phyloP scores from a whole-genome alignment of 1,140 invertebrate species.

The Trissolcus basalis region DNA sequence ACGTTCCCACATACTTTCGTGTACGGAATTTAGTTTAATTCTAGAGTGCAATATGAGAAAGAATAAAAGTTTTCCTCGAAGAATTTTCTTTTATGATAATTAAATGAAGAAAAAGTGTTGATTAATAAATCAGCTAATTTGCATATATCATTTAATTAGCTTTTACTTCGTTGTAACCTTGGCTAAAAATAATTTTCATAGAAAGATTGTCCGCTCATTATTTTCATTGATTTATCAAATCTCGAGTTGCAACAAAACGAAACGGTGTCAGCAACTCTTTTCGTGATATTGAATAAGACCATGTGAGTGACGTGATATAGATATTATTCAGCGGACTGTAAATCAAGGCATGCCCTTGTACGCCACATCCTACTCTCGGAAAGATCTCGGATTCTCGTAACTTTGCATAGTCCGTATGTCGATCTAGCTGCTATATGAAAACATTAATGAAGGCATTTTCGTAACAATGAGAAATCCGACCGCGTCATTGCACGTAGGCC shows the following conservation, averaged over 20 bases:
- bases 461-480: slow-evolving; percentile 54
- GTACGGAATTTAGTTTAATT: slow-evolving; percentile 36
- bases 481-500: slow-evolving; percentile 53
- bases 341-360: slow-evolving; percentile 53
- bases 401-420: slow-evolving; percentile 54
- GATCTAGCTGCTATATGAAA: slow-evolving; percentile 37
- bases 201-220: too few relatives aligned
- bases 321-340: slow-evolving; percentile 49
- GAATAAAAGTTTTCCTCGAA: slow-evolving; percentile 10
- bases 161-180: too few relatives aligned
- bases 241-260: background rate
- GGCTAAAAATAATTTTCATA: too few relatives aligned
- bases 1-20: slow-evolving; percentile 40
- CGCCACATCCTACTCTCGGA: slow-evolving; percentile 46
- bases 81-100: slow-evolving; percentile 18
- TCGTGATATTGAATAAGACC: slow-evolving; percentile 15
- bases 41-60: slow-evolving; percentile 13
- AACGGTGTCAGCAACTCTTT: slow-evolving; percentile 22
- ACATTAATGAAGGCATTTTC: slow-evolving; percentile 51
- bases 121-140: background rate
- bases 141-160: too few relatives aligned
- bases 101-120: background rate
- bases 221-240: too few relatives aligned
- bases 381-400: slow-evolving; percentile 44
- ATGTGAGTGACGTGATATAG: slow-evolving; percentile 26